These are phyloP conservation scores for Channa maculata DNA, from an alignment of 2,113 vertebrate species.

Conservation along the genomic window DNA sequence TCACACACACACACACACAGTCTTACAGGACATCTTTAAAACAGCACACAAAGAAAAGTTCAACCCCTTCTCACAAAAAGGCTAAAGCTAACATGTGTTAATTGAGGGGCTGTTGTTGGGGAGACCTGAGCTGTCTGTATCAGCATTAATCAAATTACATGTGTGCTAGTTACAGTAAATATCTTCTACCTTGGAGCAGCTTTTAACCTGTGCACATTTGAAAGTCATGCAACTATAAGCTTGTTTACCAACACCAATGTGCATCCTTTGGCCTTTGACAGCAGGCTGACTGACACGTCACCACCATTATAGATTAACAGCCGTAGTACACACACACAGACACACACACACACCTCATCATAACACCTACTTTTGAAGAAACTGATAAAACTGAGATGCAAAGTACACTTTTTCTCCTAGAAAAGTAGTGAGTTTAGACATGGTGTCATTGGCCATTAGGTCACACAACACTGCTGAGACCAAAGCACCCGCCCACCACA, in stretches of 20 bases:
- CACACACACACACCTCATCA: neutral
- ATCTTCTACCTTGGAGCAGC: conserved; percentile 24
- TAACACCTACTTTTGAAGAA: conserved; percentile 18
- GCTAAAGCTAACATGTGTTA: conserved; percentile 21
- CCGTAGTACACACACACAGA: conserved; percentile 9
- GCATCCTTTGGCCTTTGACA: conserved; percentile 49
- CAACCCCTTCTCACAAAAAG: conserved; percentile 19
- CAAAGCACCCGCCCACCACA: neutral
- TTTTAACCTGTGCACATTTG: neutral
- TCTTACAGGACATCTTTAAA: neutral
- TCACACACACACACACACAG: neutral
- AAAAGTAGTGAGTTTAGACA: conserved; percentile 37
- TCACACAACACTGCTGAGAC: conserved; percentile 69
- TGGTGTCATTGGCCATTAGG: conserved; percentile 54
- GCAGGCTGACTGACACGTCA: conserved; percentile 37
- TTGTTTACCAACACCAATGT: conserved; percentile 52
- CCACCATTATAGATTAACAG: conserved; percentile 46
- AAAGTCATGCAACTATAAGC: conserved; percentile 26
- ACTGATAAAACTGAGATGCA: conserved; percentile 48
- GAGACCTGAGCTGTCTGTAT: conserved; percentile 43
- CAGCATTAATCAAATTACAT: conserved; percentile 55
- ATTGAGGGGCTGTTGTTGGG: conserved; percentile 15
- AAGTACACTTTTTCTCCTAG: conserved; percentile 21
- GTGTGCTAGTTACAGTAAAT: neutral
- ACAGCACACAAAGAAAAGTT: conserved; percentile 15